Base-by-base conservation (phyloP, 92 coral and sea anemone species). In the Parazoanthus swiftii region DNA sequence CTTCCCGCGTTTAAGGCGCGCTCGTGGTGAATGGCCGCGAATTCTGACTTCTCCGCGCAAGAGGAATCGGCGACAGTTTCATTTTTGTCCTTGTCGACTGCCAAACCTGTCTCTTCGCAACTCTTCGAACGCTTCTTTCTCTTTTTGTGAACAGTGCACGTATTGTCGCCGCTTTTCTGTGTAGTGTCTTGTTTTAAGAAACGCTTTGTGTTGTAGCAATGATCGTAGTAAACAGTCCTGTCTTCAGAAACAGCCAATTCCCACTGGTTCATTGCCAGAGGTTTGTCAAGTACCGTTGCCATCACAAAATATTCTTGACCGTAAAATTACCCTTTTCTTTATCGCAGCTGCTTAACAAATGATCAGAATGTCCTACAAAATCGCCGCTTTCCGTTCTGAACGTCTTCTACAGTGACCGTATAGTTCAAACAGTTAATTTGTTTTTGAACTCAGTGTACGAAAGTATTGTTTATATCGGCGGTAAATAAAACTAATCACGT, bases 1-100 rank as follows among this genome's bases (percentile, higher is more conserved):
- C 93, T 91, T 71, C 96, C 96, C 89, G 96, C 96, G 89, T 95
- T 91, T 79, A 95, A 82, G 21, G 98, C 98, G 74, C 98, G 91
- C 83, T 95, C 98, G 84, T 85, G 94, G 91, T 95, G 98, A 74
- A 95, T 89, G 14, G 91, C 89, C 89, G 94, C 94, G 88, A 95
- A 93, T 84, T 95, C 98, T 59, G 90, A 89, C 92, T 82, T 93
- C 81, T 89, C 89, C 79, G 83, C 86, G 85, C 80, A 51, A 39
- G 88, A 54, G 23, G 76, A 74, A 6, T n/a, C 88, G n/a, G 58
- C 50, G 33, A 65, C 85, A 39, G 85, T 92, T 43, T 73, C 77
- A 38, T 16, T 78, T 25, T 29, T 39, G 18, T 88, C 86, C 11
- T 86, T 86, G 16, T 77, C 76, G 39, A 81, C 95, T 39, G 87